phyloP scores from a whole-genome alignment of 1,140 invertebrate species.

The Camponotus vicinus region DNA sequence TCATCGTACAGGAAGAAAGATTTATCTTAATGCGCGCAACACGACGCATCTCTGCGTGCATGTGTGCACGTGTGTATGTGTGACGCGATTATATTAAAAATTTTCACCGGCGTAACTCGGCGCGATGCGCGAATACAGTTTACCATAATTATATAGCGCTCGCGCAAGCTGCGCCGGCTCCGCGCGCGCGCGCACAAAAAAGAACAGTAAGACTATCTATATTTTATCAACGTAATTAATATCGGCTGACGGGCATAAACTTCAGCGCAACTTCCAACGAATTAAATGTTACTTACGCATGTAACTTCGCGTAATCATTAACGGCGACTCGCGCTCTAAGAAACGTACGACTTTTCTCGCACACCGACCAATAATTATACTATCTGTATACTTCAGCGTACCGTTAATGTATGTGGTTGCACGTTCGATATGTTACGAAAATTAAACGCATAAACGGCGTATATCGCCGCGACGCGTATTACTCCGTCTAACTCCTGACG shows the following conservation, averaged over 20 bases:
- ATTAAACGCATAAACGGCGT: slow-evolving; percentile 42
- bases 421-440: slow-evolving; percentile 44
- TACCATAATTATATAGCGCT: slow-evolving; percentile 51
- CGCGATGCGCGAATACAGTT: slow-evolving; percentile 33
- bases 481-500: slow-evolving; percentile 16
- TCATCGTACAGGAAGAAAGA: slow-evolving; percentile 27
- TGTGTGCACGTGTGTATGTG: neutral
- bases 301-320: slow-evolving; percentile 56
- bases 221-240: slow-evolving; percentile 60
- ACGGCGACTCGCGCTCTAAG: neutral
- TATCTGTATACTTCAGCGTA: slow-evolving; percentile 18
- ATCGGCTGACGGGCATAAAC: slow-evolving; percentile 43
- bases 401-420: slow-evolving; percentile 30
- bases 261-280: slow-evolving; percentile 46
- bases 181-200: neutral
- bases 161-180: slow-evolving; percentile 24
- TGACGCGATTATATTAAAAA: slow-evolving; percentile 27
- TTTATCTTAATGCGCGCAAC: slow-evolving; percentile 40
- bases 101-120: slow-evolving; percentile 19
- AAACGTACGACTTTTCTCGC: slow-evolving; percentile 41
- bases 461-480: neutral
- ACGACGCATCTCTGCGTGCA: slow-evolving; percentile 10
- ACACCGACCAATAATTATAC: slow-evolving; percentile 49
- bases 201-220: slow-evolving; percentile 21
- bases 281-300: slow-evolving; percentile 60